phyloP scores from a whole-genome alignment of 2,797 vertebrate genomes.

The Neopelma chrysocephalum region DNA sequence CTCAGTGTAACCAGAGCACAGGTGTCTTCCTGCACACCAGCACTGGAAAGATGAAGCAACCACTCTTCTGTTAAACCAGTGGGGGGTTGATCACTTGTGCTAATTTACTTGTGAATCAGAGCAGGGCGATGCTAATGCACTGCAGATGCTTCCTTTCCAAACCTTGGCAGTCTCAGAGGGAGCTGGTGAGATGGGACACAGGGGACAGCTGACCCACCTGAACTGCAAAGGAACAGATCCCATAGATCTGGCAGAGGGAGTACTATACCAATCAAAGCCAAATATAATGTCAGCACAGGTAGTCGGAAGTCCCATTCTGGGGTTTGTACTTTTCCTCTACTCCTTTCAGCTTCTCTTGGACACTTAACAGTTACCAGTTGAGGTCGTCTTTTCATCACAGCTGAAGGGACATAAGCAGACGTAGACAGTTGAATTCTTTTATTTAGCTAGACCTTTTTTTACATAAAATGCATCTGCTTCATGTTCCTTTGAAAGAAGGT shows the following conservation, averaged over 20 bases:
- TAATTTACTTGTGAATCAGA: not conserved
- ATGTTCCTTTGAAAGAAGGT: not conserved
- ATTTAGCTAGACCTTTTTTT: not conserved
- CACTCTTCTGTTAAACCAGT: not conserved
- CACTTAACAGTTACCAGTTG: not conserved
- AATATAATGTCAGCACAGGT: not conserved
- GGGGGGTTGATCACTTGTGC: not conserved
- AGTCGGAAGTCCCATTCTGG: not conserved
- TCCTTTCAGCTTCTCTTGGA: not conserved
- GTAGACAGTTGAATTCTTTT: not conserved
- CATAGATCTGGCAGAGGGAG: not conserved
- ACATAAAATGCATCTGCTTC: not conserved
- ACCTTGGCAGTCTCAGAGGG: not conserved
- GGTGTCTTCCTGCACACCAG: conserved; percentile 20
- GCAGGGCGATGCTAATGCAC: fast-evolving
- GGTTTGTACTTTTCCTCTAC: not conserved
- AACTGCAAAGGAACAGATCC: not conserved
- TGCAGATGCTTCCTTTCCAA: not conserved
- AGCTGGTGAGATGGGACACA: not conserved
- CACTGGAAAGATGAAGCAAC: not conserved
- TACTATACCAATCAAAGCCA: not conserved
- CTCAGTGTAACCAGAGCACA: not conserved
- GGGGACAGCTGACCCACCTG: not conserved
- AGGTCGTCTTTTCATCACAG: not conserved
- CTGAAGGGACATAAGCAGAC: not conserved